A percentile compares a stretch with the other conserved stretches of the same genome.
phyloP scores from a whole-genome alignment of 2,113 vertebrate genomes.

The Sitta europaea region DNA sequence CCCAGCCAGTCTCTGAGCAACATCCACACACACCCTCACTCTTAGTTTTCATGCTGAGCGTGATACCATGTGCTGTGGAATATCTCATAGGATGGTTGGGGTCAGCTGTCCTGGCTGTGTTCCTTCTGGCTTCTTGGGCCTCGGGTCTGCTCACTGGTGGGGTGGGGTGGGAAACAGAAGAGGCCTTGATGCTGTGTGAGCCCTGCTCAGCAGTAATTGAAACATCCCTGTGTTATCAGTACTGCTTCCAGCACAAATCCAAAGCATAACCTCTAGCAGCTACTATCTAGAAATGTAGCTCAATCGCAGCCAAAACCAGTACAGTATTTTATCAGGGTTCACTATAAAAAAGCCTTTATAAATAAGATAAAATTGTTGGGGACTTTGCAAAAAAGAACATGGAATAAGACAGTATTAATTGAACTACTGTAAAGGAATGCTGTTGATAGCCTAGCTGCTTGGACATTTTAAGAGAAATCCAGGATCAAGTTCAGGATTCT shows the following conservation, averaged over 20 bases:
- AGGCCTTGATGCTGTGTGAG: not conserved
- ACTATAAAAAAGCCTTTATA: not conserved
- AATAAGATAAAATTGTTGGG: not conserved
- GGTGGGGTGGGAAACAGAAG: not conserved
- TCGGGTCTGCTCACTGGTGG: fast-evolving
- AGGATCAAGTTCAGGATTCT: not conserved
- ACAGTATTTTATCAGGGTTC: not conserved
- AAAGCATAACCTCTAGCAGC: not conserved
- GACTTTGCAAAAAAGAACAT: not conserved
- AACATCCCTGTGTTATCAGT: not conserved
- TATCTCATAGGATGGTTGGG: not conserved
- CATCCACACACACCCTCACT: not conserved
- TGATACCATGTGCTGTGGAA: not conserved
- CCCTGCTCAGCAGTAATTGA: not conserved
- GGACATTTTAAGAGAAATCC: not conserved
- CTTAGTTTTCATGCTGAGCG: not conserved
- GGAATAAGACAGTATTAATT: not conserved
- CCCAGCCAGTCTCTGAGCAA: not conserved
- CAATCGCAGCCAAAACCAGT: not conserved
- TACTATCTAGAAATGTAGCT: not conserved
- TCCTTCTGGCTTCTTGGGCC: not conserved
- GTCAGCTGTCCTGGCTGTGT: not conserved
- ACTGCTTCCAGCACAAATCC: not conserved
- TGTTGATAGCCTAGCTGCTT: not conserved
- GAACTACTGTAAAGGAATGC: not conserved